A percentile compares a stretch with the other conserved stretches of the same genome.
Conservation (phyloP, 1,140 invertebrate species). For the Brachystomella parvula region DNA sequence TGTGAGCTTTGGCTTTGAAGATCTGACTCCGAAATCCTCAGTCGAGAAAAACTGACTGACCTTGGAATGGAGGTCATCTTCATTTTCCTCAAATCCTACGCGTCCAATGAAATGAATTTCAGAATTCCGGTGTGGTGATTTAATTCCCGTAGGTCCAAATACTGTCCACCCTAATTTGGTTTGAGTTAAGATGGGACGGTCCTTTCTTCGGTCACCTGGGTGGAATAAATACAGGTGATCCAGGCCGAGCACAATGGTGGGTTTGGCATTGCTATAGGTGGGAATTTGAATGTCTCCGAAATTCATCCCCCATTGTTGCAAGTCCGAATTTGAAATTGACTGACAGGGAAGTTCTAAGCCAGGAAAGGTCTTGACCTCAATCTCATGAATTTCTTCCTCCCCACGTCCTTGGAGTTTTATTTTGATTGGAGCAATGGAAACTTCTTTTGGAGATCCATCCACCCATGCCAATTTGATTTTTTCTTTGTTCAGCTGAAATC, state of each 20-base stretch:
- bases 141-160: not conserved
- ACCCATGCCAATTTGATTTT: not conserved
- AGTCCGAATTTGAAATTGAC: not conserved
- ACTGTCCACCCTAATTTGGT: not conserved
- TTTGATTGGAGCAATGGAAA: not conserved
- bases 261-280: not conserved
- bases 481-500: not conserved
- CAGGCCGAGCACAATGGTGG: slow-evolving; percentile 6
- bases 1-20: not conserved
- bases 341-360: not conserved
- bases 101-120: too few relatives aligned
- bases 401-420: not conserved
- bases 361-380: not conserved
- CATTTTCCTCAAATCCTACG: too few relatives aligned
- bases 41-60: not conserved
- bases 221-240: slow-evolving; percentile 1
- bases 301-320: not conserved
- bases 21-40: not conserved
- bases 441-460: not conserved
- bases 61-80: not conserved
- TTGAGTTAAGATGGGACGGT: not conserved
- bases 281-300: not conserved
- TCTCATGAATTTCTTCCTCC: not conserved
- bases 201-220: not conserved
- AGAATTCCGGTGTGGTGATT: not conserved